Evolutionary conservation across 2,888 invertebrate species (phyloP), one percentile per base, ranked within the genome.

Genomic region (Eupithecia tripunctaria): DNA sequence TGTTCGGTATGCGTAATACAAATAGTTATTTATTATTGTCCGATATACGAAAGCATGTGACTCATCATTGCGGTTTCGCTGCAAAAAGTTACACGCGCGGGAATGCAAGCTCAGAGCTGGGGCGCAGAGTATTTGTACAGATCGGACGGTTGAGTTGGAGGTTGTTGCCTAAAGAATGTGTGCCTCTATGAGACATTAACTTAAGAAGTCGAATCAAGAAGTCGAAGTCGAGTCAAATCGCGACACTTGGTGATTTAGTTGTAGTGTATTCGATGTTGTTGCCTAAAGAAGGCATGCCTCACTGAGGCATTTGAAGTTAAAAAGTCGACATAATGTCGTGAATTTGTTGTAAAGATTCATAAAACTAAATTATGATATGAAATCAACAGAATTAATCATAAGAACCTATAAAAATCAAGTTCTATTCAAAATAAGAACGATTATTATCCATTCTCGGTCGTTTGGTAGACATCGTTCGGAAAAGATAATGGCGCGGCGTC

Each of bases 31-130:
- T 38, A 65, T 59, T 69, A 60, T 67, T 71, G 51, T 43, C 27
- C 62, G 70, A 77, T 72, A 77, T 77, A 80, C 80, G 80, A 83
- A 85, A 85, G 86, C 82, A 86, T 88, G 86, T 87, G 88, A 88
- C 82, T 85, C 86, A 87, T 88, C 88, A 80, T 74, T 81, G 80
- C 64, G 67, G 68, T 75, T 63, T 36, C 32, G 65, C 29, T 60
- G 82, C 83, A 91, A 91, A 90, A 91, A 89, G 71, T 79, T 85
- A 84, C 89, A 88, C 90, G 91, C 85, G 88, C 86, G 82, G 77
- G 88, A 84, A 90, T 89, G 88, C 72, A 67, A 71, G 76, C 77
- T 76, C 76, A 74, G 75, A 73, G 70, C 71, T 62, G 68, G 21
- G 66, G 14, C 68, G 71, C 70, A 76, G 73, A 67, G 36, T 60